These are phyloP conservation scores for Ceuthmochares aereus DNA, from an alignment of 2,113 vertebrate species.

Conservation along the genomic window DNA sequence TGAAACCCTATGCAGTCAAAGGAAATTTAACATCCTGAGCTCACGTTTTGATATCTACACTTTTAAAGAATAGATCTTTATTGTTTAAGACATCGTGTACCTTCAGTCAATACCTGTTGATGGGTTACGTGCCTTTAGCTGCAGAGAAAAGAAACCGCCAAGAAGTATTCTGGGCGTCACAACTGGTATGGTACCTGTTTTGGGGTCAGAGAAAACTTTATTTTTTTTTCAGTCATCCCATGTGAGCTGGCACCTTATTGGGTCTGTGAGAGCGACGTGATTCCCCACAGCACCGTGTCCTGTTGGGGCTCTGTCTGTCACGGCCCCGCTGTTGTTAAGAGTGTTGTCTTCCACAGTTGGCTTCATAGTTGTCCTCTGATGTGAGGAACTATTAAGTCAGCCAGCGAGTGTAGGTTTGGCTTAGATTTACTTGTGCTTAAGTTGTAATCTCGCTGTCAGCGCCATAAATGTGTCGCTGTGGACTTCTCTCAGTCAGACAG, in stretches of 20 bases:
- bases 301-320: neutral
- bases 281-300: neutral
- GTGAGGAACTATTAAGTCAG: neutral
- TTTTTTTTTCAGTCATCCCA: neutral
- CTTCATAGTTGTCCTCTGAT: neutral
- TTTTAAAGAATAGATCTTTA: neutral
- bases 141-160: neutral
- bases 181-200: neutral
- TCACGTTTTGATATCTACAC: neutral
- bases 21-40: neutral
- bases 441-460: neutral
- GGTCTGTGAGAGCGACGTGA: neutral
- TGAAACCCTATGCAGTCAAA: neutral
- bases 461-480: accelerated
- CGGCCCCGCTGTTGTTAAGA: neutral
- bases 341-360: neutral
- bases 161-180: neutral
- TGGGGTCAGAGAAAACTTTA: neutral
- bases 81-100: neutral
- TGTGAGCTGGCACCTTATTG: neutral
- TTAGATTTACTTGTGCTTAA: neutral
- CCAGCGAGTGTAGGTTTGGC: neutral
- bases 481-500: neutral
- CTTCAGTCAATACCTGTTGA: neutral
- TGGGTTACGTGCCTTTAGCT: neutral